These are phyloP conservation scores for Pseudotriccus pelzelni DNA, from an alignment of 2,797 vertebrate species.

Conservation along the genomic window DNA sequence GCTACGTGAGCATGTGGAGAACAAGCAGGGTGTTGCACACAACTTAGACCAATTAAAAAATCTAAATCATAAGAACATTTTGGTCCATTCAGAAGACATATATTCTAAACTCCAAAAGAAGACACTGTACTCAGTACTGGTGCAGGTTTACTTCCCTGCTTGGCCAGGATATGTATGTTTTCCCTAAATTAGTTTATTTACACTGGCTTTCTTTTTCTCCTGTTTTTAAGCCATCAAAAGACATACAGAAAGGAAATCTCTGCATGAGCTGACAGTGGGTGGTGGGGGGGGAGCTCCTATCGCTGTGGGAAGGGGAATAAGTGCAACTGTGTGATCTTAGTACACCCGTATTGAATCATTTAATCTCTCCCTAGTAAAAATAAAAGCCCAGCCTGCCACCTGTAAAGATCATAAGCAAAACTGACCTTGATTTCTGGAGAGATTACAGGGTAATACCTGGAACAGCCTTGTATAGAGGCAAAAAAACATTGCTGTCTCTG, in stretches of 20 bases:
- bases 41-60: not conserved
- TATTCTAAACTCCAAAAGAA: not conserved
- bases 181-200: not conserved
- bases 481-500: not conserved
- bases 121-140: not conserved
- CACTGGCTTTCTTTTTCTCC: not conserved
- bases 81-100: not conserved
- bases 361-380: not conserved
- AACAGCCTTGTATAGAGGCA: not conserved
- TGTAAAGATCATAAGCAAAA: not conserved
- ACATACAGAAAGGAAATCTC: not conserved
- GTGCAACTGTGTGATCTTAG: not conserved
- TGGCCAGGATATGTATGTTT: not conserved
- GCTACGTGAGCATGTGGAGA: not conserved
- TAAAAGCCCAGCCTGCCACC: not conserved
- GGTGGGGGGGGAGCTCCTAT: accelerated
- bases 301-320: not conserved
- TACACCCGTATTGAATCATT: not conserved
- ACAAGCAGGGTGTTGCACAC: not conserved
- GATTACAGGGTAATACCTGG: not conserved
- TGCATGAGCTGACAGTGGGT: not conserved
- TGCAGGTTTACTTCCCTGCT: not conserved
- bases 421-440: not conserved
- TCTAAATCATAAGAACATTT: not conserved
- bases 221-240: not conserved